Conservation (phyloP, 2,113 vertebrate genomes). For the Ctenomys sociabilis region DNA sequence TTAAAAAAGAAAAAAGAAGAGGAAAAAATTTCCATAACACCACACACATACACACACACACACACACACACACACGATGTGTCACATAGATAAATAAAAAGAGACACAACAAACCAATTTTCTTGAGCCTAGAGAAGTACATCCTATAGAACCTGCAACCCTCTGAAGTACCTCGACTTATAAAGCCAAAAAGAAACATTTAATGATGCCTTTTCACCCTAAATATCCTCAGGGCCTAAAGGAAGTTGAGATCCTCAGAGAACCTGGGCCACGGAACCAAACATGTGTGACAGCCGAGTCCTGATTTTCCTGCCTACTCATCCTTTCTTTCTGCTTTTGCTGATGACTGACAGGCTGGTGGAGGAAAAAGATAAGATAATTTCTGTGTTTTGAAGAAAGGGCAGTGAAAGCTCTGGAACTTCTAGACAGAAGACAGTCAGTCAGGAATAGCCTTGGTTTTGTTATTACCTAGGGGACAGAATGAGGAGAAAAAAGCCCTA, state of each 20-base stretch:
- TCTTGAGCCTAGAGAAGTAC: not conserved
- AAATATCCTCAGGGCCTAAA: not conserved
- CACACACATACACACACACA: not conserved
- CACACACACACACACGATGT: not conserved
- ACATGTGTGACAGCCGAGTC: not conserved
- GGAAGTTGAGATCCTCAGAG: constrained; percentile 3
- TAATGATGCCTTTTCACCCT: constrained; percentile 34
- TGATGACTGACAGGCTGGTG: constrained; percentile 17
- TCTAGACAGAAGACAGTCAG: constrained; percentile 56
- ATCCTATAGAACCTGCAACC: constrained; percentile 4
- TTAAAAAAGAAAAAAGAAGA: not conserved
- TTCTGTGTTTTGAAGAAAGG: constrained; percentile 66
- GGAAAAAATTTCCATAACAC: not conserved
- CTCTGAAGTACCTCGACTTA: constrained; percentile 42
- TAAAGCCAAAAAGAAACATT: not conserved
- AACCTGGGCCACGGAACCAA: not conserved
- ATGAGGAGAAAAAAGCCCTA: constrained; percentile 40
- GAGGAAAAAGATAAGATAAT: constrained; percentile 29
- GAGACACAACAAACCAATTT: not conserved
- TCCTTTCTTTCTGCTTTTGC: constrained; percentile 23
- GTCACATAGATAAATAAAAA: not conserved
- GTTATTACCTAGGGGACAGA: constrained; percentile 54
- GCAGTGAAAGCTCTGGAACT: constrained; percentile 38
- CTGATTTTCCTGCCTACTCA: not conserved
- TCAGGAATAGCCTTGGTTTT: constrained; percentile 63